Base-by-base conservation (phyloP, 1,140 invertebrate species). In the Formica selysi region DNA sequence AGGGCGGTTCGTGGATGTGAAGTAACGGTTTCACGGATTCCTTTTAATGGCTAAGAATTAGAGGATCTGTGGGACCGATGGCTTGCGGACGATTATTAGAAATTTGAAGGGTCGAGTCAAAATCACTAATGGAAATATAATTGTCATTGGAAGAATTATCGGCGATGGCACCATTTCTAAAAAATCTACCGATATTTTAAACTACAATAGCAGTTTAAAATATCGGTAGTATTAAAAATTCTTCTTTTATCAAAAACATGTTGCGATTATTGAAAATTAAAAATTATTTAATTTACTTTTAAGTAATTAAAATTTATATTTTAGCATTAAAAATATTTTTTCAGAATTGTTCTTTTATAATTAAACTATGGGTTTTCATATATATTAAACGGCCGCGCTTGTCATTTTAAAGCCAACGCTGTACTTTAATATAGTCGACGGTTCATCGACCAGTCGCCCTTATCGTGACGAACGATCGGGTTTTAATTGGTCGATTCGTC, bases 401-500 rank as follows among this genome's bases (percentile, higher is more conserved):
- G 80, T 87, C 71, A 80, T 89, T 89, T 78, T 38, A 84, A 83
- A 81, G 32, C 59, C 61, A 68, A 29, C 62, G 73, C 84, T 73
- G 78, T 89, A 91, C 83, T 76, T 78, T 89, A 91, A 89, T 91
- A 91, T 61, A 71, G 71, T 36, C 32, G 87, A 41, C 86, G 81
- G 91, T 91, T 92, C 91, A 94, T 94, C 94, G 93, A 92, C 92
- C 93, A 92, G 91, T 91, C 91, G 90, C 87, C 86, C 91, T 94
- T 95, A 95, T 95, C 94, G 87, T 87, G 86, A 87, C 88, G 88
- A 89, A 92, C 91, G 93, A 95, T 95, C 94, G 92, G 89, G 92
- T 93, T 95, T 94, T 95, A 95, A 95, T 95, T 95, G 94, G 94
- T 90, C 94, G 93, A 95, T 95, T 95, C 94, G 94, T 95, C 94